phyloP scores from a whole-genome alignment of 92 coral and sea anemone genomes.

The Zoanthus sociatus region DNA sequence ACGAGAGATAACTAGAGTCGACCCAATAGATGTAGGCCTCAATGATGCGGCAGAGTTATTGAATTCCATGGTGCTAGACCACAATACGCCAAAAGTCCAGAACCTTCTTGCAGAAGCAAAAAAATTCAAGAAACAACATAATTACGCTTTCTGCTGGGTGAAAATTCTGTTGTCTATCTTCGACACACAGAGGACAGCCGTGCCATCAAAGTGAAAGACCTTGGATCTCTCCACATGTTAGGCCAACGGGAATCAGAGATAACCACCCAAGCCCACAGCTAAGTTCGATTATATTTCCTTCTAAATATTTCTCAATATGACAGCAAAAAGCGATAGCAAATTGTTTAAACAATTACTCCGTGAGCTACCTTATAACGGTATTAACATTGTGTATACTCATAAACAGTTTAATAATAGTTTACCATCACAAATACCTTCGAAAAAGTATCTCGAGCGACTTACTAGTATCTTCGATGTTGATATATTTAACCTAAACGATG shows the following conservation, averaged over 20 bases:
- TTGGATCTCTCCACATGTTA: constrained; percentile 35
- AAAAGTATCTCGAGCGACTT: no score
- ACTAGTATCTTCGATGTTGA: no score
- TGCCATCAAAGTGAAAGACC: constrained; percentile 44
- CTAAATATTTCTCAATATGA: background rate
- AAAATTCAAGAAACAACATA: constrained; percentile 24
- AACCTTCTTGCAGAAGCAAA: constrained; percentile 38
- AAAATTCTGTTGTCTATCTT: constrained; percentile 32
- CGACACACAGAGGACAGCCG: constrained; percentile 42
- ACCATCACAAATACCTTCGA: no score
- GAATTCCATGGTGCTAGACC: constrained; percentile 35
- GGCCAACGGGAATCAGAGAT: constrained; percentile 43
- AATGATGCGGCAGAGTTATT: constrained; percentile 24
- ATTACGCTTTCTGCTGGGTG: constrained; percentile 34
- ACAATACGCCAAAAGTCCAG: constrained; percentile 30
- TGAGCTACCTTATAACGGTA: constrained; percentile 2
- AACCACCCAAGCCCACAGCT: constrained; percentile 34
- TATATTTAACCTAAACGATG: no score
- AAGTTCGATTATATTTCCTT: constrained; percentile 32
- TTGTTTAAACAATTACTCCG: background rate
- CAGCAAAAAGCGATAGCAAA: background rate
- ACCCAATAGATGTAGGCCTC: background rate
- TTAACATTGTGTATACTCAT: background rate
- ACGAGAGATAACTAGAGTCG: no score
- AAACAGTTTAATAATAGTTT: no score